A percentile compares a stretch with the other conserved stretches of the same genome.
Evolutionary conservation across 1,140 invertebrate species (phyloP).

Genomic region (Stegodyphus dumicola): DNA sequence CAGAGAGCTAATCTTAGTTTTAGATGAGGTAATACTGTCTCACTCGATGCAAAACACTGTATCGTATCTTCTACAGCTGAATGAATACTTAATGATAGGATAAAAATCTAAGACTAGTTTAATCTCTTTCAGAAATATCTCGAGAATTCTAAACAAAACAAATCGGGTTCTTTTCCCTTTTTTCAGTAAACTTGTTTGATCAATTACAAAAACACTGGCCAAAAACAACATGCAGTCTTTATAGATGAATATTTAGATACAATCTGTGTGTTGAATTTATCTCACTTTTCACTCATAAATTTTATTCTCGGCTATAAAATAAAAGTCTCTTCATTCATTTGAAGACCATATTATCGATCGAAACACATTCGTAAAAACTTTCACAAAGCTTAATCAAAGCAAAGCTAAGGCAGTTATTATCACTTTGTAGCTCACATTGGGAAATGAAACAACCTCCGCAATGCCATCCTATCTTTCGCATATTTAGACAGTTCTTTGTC

Average conservation of each 20-base stretch:
- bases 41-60: no score
- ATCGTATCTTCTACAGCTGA: slow-evolving; percentile 7
- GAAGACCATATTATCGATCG: slow-evolving; percentile 7
- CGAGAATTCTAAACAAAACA: no score
- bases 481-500: slow-evolving; percentile 49
- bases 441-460: not conserved
- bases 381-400: slow-evolving; percentile 38
- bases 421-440: slow-evolving; percentile 25
- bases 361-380: slow-evolving; percentile 23
- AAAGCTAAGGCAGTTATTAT: slow-evolving; percentile 27
- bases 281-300: not conserved
- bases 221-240: no score
- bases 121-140: not conserved
- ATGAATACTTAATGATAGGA: slow-evolving; percentile 40
- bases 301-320: slow-evolving; percentile 1
- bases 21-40: no score
- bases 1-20: no score
- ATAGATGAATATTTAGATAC: no score
- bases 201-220: no score
- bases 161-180: no score
- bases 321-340: not conserved
- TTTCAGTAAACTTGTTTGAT: no score
- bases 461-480: slow-evolving; percentile 30
- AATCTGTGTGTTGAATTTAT: no score
- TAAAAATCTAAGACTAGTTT: slow-evolving; percentile 17